A percentile compares a stretch with the other conserved stretches of the same genome.
Evolutionary conservation across 2,797 vertebrate genomes (phyloP).

Genomic region (Alouatta caraya): DNA sequence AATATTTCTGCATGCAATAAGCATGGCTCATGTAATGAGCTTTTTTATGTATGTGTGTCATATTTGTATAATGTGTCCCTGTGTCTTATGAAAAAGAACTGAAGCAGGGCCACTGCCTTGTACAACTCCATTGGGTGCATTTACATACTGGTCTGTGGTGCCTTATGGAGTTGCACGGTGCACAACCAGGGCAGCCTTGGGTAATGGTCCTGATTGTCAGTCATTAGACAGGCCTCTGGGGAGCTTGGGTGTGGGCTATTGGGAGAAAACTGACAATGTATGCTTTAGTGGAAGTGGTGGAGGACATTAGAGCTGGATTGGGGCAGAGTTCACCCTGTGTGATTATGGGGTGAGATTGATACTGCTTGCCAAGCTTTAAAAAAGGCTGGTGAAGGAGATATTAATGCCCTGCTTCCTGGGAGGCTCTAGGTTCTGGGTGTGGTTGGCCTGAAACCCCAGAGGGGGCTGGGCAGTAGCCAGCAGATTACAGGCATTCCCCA

Average conservation of each 20-base stretch:
- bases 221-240: background rate
- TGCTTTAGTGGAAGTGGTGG: background rate
- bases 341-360: slow-evolving; percentile 9
- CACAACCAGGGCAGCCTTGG: background rate
- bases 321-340: slow-evolving; percentile 41
- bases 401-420: slow-evolving; percentile 1
- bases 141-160: background rate
- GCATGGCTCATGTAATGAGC: background rate
- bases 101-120: background rate
- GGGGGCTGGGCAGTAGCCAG: background rate
- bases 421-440: slow-evolving; percentile 24
- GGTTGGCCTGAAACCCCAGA: slow-evolving; percentile 49
- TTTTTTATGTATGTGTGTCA: background rate
- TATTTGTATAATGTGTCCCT: background rate
- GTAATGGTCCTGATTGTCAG: background rate
- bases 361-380: background rate
- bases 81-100: background rate
- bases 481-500: background rate
- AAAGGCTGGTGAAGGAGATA: background rate
- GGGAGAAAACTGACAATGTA: background rate
- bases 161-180: background rate
- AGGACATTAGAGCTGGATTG: background rate
- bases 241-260: background rate
- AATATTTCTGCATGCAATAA: background rate
- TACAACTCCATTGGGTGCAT: background rate